Evolutionary conservation across 2,113 vertebrate species (phyloP), one percentile per base, ranked within the genome.

Genomic region (Cottus gobio): DNA sequence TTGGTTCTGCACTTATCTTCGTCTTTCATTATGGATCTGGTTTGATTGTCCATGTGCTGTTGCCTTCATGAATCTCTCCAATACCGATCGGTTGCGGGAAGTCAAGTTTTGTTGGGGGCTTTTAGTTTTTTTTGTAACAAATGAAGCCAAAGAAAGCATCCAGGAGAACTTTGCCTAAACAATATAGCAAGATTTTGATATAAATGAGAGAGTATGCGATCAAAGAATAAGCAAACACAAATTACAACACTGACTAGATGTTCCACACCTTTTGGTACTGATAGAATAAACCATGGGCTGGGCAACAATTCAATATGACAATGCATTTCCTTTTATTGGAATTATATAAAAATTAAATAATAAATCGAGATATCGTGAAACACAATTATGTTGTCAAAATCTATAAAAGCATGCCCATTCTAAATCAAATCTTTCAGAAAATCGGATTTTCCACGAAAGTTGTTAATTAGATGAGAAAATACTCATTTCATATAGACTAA

Each of bases 1-100:
- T 46, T 50, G 36, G 26, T 77, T 48, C 44, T 22, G 56, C 39
- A 30, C 26, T 56, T 42, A 74, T 34, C 39, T 24, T 36, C 2
- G 65, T n/a, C 48, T 42, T 71, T 24, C 36, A 37, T 71, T 26
- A 68, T 15, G 18, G n/a, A 61, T 13, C 10, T 1, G 22, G 31
- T 52, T 82, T 81, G 68, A 73, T 34, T 48, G 39, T 66, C 63
- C 50, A 34, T 37, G 71, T 16, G 64, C 11, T 36, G 46, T 26
- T 64, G 63, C 15, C 48, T 22, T 63, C 62, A 60, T 13, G 11
- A n/a, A 74, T 31, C 28, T 36, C 22, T 54, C 48, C 7, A 24
- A 81, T 36, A 37, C 34, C n/a, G 12, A 60, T 10, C 6, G 26
- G 11, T 7, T 7, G 8, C 2, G 1, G 26, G n/a, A 63, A 39